Evolutionary conservation across 2,113 vertebrate genomes (phyloP), one percentile per base, ranked within the genome.

Genomic region (Mystacornis crossleyi): DNA sequence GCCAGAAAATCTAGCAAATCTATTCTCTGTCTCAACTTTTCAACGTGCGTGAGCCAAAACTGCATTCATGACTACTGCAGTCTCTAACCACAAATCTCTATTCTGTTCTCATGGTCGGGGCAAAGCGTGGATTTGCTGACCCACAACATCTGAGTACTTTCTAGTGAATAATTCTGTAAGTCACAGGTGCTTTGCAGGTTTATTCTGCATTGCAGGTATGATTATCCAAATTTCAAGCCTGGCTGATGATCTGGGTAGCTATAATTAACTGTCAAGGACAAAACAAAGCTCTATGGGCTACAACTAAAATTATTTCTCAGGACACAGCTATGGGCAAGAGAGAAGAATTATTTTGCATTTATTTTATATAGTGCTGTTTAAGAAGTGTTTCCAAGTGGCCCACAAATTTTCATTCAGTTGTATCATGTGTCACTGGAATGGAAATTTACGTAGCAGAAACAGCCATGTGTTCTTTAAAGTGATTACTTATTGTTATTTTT

Each of bases 281-380:
- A 34, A 83, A 62, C 9, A 66, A 54, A 47, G 57, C 34, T 36
- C 34, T 60, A 43, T 8, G 50, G 71, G 65, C 28, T 92, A 84
- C 40, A 85, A 38, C 24, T 64, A 87, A 93, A 93, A 94, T 73
- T 86, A 86, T 28, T 87, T 83, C 54, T 89, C 83, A 78, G 81
- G 55, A 92, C 21, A 66, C 5, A 66, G 31, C 34, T 62, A 66
- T 8, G 15, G 31, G 58, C 61, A 91, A 94, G 42, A 92, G 28
- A 81, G 43, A 50, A 92, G 94, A 92, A 89, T 13, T n/a, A n/a
- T n/a, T n/a, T 6, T 38, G 33, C 12, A n/a, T 54, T 91, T 83
- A 70, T 64, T 89, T 54, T 47, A 57, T 33, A 47, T 5, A 53
- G 47, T 19, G 58, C 20, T 78, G 23, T 86, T 91, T 69, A 80